Evolutionary conservation across 2,797 vertebrate species (phyloP).

Genomic region (Pterois miles): DNA sequence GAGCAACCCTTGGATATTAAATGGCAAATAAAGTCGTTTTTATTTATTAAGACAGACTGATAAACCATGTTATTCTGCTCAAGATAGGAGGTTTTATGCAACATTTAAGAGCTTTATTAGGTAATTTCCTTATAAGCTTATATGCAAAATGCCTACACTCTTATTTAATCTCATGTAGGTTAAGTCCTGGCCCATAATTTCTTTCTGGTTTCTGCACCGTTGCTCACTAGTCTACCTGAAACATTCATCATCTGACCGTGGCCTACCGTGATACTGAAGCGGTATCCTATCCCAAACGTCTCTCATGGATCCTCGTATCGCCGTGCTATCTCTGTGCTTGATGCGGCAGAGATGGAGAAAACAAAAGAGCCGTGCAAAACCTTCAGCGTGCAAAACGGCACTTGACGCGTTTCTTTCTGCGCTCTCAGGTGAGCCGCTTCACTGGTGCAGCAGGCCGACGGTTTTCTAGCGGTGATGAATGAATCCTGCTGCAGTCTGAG

Average conservation of each 20-base stretch:
- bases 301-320: conserved; percentile 56
- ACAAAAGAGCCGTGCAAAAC: conserved; percentile 51
- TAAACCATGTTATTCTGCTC: not conserved
- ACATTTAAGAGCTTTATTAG: not conserved
- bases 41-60: not conserved
- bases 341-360: conserved; percentile 44
- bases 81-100: not conserved
- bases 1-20: not conserved
- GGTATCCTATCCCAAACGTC: conserved; percentile 19
- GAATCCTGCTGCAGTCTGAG: conserved; percentile 47
- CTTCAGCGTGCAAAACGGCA: not conserved
- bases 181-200: not conserved
- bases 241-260: conserved; percentile 17
- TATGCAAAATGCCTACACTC: not conserved
- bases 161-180: not conserved
- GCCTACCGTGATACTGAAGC: conserved; percentile 68
- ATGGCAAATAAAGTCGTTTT: not conserved
- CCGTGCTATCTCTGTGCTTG: conserved; percentile 47
- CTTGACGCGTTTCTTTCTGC: not conserved
- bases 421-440: not conserved
- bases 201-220: not conserved
- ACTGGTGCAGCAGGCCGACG: not conserved
- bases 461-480: not conserved
- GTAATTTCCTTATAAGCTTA: not conserved
- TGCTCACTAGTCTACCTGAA: conserved; percentile 6